A percentile compares a stretch with the other conserved stretches of the same genome.
phyloP scores from a whole-genome alignment of 2,888 invertebrate species.

The Meandrusa payeni region DNA sequence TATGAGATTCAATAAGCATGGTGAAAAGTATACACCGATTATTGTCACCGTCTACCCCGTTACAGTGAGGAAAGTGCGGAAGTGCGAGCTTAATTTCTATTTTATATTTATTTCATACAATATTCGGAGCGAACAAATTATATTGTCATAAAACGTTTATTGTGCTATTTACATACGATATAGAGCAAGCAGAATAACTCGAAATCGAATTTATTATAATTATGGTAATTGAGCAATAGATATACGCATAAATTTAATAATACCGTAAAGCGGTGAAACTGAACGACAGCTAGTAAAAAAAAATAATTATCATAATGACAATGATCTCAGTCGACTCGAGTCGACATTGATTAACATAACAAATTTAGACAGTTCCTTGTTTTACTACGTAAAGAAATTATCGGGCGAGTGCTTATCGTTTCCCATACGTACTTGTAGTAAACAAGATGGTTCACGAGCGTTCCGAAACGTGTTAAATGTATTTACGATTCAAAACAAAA shows the following conservation, averaged over 20 bases:
- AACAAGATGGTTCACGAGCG: conserved; percentile 38
- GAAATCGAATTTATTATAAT: conserved; percentile 16
- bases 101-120: not conserved
- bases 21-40: no score
- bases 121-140: not conserved
- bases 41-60: no score
- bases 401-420: conserved; percentile 54
- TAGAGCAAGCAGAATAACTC: conserved; percentile 6
- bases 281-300: conserved; percentile 36
- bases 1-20: no score
- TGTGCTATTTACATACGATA: not conserved
- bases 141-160: conserved; percentile 2
- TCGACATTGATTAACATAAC: conserved; percentile 54
- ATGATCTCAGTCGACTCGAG: conserved; percentile 63
- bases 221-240: conserved; percentile 20
- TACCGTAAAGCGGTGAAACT: conserved; percentile 21
- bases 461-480: conserved; percentile 28
- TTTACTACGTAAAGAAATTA: conserved; percentile 66
- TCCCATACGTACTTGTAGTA: conserved; percentile 40
- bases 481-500: no score
- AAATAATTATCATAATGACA: conserved; percentile 63
- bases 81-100: no score
- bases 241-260: conserved; percentile 15
- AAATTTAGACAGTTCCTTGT: conserved; percentile 59
- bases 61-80: no score